Evolutionary conservation across 2,888 invertebrate genomes (phyloP), one percentile per base, ranked within the genome.

Genomic region (Erpobdella octoculata): DNA sequence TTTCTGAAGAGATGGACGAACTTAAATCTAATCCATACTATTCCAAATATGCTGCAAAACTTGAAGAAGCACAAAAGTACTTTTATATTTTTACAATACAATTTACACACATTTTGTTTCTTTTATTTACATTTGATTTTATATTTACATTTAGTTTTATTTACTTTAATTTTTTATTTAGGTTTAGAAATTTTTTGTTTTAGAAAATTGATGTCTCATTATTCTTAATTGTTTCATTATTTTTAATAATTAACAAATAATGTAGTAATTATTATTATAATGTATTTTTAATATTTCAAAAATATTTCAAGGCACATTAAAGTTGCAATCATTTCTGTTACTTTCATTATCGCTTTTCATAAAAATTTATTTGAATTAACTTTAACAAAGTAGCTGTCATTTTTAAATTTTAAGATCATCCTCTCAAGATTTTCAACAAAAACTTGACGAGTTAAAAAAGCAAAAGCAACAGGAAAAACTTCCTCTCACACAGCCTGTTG

Each of bases 1-100:
- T 18, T n/a, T 33, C 31, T n/a, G 72, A 72, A 25, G 58, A 73
- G 36, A 75, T 75, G 73, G 73, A 76, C 31, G 46, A 75, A 25
- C 61, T 76, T 18, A 46, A 76, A 67, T 35, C 77, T 12, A 81
- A 81, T 77, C 80, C 80, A 21, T 80, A 78, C 73, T 81, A 77
- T 76, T 76, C 76, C 33, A 81, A 80, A 74, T 81, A 81, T 74
- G 76, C 77, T 68, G 72, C 77, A 36, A 81, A 80, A 73, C 73
- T 81, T 21, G 73, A 74, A 65, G 64, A 70, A 31, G 36, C 69
- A 36, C 71, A 76, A 71, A 48, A 71, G 76, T 76, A 53, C 64
- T 18, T 6, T 9, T 36, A 37, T 65, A 5, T 5, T n/a, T 41
- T 15, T 41, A 41, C 12, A n/a, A 12, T n/a, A n/a, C 46, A 12